Base-by-base conservation (phyloP, 2,797 vertebrate species). In the Neoniphon sammara region DNA sequence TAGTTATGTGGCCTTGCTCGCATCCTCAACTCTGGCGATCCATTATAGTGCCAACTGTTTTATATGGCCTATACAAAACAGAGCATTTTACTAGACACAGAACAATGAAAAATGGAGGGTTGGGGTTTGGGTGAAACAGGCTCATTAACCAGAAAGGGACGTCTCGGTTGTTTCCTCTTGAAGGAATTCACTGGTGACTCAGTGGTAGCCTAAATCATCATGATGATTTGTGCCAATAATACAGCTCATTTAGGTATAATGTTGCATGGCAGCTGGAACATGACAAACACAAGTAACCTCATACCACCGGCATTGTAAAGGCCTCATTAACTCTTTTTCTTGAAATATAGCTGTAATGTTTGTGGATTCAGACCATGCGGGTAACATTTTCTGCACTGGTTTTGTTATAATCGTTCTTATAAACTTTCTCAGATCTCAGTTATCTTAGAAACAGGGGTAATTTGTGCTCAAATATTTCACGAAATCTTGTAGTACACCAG, bases 71-170 rank as follows among this genome's bases (percentile, higher is more conserved):
- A 4, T 61, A 66, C 21, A 31, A 59, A 44, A 72, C 36, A 7
- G 9, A 59, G 52, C 0, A 3, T 66, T 78, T 82, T 49, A 61
- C 49, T 55, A 60, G 52, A n/a, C 61, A 64, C 3, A 52, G 5
- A 10, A 42, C 39, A 42, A 4, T 42, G 39, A 30, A 62, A 46
- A 74, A 56, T 36, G 6, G 57, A 23, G 31, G 21, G 31, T 14
- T 5, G 44, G 27, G 46, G 7, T 14, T 11, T 11, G 46, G 7
- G 20, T 11, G 39, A 9, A 42, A 36, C 11, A 42, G 39, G 15
- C 4, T 53, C 7, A 11, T 20, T 8, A 42, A 39, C 21, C 15
- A 66, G 46, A 18, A n/a, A 5, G 30, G 52, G 17, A 55, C 30
- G 65, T 18, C 31, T 55, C 11, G 4, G 39, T 27, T 25, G 18